Evolutionary conservation across 1,140 invertebrate genomes (phyloP), one percentile per base, ranked within the genome.

Genomic region (Cherax quadricarinatus): DNA sequence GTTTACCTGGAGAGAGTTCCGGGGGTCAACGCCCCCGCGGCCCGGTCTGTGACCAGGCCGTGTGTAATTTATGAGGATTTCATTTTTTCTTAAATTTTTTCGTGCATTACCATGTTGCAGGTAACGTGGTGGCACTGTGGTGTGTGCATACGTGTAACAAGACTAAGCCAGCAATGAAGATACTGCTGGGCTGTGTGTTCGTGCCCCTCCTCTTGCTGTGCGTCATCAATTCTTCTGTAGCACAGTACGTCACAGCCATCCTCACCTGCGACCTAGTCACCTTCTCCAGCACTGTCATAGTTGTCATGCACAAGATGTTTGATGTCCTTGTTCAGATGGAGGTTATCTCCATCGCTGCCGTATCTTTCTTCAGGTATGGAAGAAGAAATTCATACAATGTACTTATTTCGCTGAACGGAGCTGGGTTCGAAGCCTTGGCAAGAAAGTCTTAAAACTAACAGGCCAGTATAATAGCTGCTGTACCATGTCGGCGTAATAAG

Each of bases 51-150:
- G n/a, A n/a, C n/a, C n/a, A n/a, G n/a, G n/a, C n/a, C n/a, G n/a
- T n/a, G n/a, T 41, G 30, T 41, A 2, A 41, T 41, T 41, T 41
- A 41, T 41, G 30, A 41, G 30, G 30, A 41, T 41, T 41, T 41
- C 30, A 41, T 41, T 41, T 41, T 41, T 41, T 41, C 30, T 41
- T 41, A 41, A 41, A 1, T 41, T 41, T 41, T 2, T 41, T 41
- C 21, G n/a, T 84, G 21, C 6, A 7, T 57, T 14, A 57, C 24
- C n/a, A 41, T 66, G 30, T n/a, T 66, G 16, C 75, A 87, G 86
- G 70, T 87, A 87, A 79, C 75, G 51, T 41, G 5, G 70, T 87
- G n/a, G 86, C 86, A 30, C 14, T 87, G 75, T 87, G 86, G 86
- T 87, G 86, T 53, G 49, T 87, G 49, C 48, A 12, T 9, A 79